Evolutionary conservation across 2,113 vertebrate genomes (phyloP).

Genomic region (Cyprinus carpio): DNA sequence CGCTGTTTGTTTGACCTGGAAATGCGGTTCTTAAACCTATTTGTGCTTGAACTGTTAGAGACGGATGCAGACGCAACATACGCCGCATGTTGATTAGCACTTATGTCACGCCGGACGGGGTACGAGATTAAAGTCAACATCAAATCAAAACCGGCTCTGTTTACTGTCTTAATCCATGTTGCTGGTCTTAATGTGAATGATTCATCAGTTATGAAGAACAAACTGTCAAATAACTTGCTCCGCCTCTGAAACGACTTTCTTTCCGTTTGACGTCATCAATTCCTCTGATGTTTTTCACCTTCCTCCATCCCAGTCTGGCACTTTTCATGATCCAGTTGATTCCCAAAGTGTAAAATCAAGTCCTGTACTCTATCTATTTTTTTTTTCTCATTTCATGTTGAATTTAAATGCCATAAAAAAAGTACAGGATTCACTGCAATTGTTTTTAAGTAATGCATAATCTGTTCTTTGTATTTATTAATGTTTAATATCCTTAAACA

Average conservation of each 20-base stretch:
- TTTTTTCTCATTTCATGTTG: not conserved
- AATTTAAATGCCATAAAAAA: not conserved
- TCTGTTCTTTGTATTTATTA: too few species aligned
- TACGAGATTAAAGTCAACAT: not conserved
- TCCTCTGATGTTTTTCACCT: not conserved
- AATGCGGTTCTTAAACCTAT: not conserved
- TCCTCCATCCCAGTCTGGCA: not conserved
- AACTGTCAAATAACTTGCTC: not conserved
- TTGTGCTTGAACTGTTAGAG: conserved; percentile 21
- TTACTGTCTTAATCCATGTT: not conserved
- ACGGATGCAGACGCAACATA: conserved; percentile 37
- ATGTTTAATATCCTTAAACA: not conserved
- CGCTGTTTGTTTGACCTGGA: conserved; percentile 39
- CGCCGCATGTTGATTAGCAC: conserved; percentile 5
- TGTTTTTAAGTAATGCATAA: not conserved
- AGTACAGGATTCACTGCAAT: not conserved
- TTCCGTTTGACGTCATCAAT: not conserved
- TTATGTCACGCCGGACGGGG: not conserved
- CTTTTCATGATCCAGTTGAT: not conserved
- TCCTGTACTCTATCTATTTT: not conserved
- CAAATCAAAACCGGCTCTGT: not conserved
- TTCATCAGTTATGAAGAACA: not conserved
- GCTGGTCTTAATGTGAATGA: not conserved
- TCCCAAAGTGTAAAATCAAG: not conserved
- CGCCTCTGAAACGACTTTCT: not conserved